phyloP scores from a whole-genome alignment of 2,888 invertebrate species.

The Agrochola litura region DNA sequence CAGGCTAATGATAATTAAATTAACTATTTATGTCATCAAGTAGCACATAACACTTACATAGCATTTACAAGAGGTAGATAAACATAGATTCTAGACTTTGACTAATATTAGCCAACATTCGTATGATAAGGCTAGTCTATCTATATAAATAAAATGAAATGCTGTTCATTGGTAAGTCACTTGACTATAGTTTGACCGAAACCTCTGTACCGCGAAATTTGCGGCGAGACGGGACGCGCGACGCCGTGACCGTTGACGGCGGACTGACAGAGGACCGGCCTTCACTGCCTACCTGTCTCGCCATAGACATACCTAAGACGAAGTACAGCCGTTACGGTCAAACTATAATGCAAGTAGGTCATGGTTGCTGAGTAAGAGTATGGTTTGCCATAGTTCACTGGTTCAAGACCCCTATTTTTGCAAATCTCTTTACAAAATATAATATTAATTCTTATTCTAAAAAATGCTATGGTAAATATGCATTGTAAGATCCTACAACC shows the following conservation, averaged over 20 bases:
- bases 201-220: too few species aligned
- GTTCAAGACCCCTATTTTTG: background rate
- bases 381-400: too few species aligned
- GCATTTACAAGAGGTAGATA: background rate
- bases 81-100: background rate
- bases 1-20: constrained; percentile 42
- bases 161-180: background rate
- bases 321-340: background rate
- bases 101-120: background rate
- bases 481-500: background rate
- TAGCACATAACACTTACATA: background rate
- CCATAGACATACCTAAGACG: background rate
- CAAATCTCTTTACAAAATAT: background rate
- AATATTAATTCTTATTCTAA: background rate
- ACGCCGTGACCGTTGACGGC: too few species aligned
- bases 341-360: background rate
- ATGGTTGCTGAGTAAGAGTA: background rate
- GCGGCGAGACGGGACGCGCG: too few species aligned
- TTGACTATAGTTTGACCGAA: background rate
- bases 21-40: constrained; percentile 13
- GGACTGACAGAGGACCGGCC: too few species aligned
- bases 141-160: background rate
- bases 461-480: background rate
- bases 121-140: background rate
- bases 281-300: too few species aligned